Conservation (phyloP, 2,888 invertebrate genomes). For the Hermodice carunculata region DNA sequence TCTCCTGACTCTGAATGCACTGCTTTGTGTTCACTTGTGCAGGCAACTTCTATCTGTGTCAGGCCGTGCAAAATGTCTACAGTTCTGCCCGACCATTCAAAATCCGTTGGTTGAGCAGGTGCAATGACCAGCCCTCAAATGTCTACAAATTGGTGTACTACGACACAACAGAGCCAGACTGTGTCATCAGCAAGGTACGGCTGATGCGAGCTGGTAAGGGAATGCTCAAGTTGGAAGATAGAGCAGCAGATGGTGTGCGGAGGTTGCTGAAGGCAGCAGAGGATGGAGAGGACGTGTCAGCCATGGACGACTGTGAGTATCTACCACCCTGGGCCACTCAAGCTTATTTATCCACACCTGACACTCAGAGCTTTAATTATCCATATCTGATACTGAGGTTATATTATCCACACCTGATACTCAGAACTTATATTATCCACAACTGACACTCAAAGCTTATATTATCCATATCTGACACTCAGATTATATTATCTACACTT, state of each 20-base stretch:
- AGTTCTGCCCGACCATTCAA: conserved; percentile 83
- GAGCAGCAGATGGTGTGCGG: conserved; percentile 83
- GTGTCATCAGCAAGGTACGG: conserved; percentile 77
- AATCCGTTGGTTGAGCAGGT: conserved; percentile 87
- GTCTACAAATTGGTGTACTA: conserved; percentile 91
- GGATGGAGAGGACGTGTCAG: conserved; percentile 12
- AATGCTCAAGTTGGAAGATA: conserved; percentile 62
- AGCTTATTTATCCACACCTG: too few relatives aligned
- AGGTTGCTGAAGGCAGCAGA: conserved; percentile 79
- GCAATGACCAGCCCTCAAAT: conserved; percentile 62
- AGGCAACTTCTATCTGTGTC: conserved; percentile 78
- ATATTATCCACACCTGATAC: too few relatives aligned
- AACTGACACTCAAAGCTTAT: too few relatives aligned
- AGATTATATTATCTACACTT: too few relatives aligned
- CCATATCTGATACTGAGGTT: too few relatives aligned
- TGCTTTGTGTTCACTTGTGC: too few relatives aligned
- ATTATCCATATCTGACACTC: too few relatives aligned
- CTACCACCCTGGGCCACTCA: too few relatives aligned
- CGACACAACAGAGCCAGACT: conserved; percentile 77
- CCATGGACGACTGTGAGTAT: conserved; percentile 9
- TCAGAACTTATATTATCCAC: too few relatives aligned
- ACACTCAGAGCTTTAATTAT: too few relatives aligned
- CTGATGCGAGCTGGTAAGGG: conserved; percentile 60
- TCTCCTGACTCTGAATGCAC: too few relatives aligned
- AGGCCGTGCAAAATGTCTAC: conserved; percentile 91